These are phyloP conservation scores for Artibeus lituratus DNA, from an alignment of 2,797 vertebrate species.

Conservation along the genomic window DNA sequence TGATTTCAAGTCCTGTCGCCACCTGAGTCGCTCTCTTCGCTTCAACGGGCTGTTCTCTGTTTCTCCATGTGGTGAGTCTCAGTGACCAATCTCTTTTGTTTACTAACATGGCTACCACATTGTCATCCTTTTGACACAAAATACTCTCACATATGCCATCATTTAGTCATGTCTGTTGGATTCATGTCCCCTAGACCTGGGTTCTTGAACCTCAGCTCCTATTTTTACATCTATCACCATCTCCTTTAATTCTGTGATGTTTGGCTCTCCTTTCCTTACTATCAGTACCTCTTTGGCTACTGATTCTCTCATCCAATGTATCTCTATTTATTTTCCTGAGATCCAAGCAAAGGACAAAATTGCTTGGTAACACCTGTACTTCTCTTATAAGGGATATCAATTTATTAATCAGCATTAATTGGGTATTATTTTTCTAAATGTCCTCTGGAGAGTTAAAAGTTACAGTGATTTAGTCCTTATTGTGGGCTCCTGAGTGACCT, in stretches of 20 bases:
- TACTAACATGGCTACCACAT: neutral
- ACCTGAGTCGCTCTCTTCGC: neutral
- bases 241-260: neutral
- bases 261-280: neutral
- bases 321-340: neutral
- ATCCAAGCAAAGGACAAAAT: neutral
- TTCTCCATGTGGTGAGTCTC: neutral
- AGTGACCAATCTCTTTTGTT: neutral
- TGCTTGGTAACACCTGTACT: neutral
- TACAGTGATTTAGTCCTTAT: neutral
- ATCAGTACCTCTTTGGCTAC: neutral
- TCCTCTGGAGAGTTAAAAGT: neutral
- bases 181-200: neutral
- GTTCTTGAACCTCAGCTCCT: neutral
- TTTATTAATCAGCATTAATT: neutral
- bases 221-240: neutral
- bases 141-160: neutral
- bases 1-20: neutral
- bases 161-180: neutral
- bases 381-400: neutral
- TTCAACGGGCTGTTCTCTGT: neutral
- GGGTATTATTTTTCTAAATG: neutral
- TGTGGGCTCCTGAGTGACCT: neutral
- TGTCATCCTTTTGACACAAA: neutral
- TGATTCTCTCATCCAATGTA: neutral